These are phyloP conservation scores for Crypturellus tataupa DNA, from an alignment of 2,797 vertebrate genomes.

Conservation along the genomic window DNA sequence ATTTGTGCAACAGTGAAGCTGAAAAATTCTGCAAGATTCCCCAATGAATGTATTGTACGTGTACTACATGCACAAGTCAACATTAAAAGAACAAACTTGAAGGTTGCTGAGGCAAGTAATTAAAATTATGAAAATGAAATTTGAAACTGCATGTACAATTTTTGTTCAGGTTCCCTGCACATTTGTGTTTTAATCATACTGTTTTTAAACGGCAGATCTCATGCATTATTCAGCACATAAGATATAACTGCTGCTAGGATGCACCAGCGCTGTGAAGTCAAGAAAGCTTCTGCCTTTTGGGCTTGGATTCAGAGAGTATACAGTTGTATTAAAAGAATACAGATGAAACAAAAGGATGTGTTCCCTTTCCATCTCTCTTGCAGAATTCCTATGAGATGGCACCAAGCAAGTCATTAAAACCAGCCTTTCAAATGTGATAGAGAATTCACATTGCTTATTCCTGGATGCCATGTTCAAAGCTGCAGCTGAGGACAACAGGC, in stretches of 20 bases:
- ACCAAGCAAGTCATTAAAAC: background rate
- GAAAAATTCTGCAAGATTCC: background rate
- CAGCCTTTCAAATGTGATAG: background rate
- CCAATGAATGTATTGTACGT: background rate
- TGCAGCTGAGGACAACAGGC: background rate
- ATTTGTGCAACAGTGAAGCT: background rate
- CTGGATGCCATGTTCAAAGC: accelerated
- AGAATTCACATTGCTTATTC: background rate
- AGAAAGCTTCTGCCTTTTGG: background rate
- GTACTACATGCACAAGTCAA: background rate
- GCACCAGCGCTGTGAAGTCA: background rate
- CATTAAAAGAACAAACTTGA: background rate
- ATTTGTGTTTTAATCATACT: background rate
- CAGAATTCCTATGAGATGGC: background rate
- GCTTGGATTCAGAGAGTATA: background rate
- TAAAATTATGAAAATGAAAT: background rate
- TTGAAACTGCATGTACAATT: background rate
- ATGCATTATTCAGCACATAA: background rate
- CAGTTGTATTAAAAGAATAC: background rate
- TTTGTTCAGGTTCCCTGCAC: background rate
- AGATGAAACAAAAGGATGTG: background rate
- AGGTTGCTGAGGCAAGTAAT: background rate
- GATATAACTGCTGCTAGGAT: background rate
- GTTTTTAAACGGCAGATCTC: background rate
- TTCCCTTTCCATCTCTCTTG: background rate